Evolutionary conservation across 2,113 vertebrate species (phyloP), one percentile per base, ranked within the genome.

Genomic region (Ctenomys sociabilis): DNA sequence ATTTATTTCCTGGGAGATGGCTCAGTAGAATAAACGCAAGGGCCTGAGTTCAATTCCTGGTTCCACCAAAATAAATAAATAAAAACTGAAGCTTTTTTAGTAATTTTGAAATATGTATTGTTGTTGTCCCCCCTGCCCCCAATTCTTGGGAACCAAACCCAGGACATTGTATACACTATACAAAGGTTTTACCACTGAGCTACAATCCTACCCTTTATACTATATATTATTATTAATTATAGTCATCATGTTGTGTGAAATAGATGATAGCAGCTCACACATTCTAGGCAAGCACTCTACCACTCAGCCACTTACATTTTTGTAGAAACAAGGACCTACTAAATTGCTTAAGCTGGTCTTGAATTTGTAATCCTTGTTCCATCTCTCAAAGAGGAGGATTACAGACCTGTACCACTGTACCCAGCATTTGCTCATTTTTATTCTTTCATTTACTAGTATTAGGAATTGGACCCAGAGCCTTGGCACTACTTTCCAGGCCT

Each of bases 91-190:
- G n/a, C n/a, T n/a, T 73, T 68, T 70, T 37, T 43, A 11, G 19
- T 73, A 73, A 73, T 43, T 73, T 26, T 73, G 72, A 73, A 73
- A 73, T 40, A 37, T 24, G 37, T 22, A 73, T 73, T 40, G 13
- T 73, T 73, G 37, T 26, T 8, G 21, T 12, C 37, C 3, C 0
- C 9, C 9, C 8, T 11, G 0, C 5, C 17, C 14, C 32, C 35
- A 70, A 22, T 43, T 24, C 37, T 40, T 73, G 22, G 72, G 37
- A 43, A 43, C 22, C 72, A 73, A 73, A 73, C 37, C 22, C 21
- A 26, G 21, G 72, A 21, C 21, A 11, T 11, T 43, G 22, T 22
- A 73, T 21, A 43, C 22, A 40, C 72, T 40, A 73, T 22, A 35
- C 37, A 73, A 43, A 40, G 10, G 37, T 73, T 73, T 73, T 73